Percentiles rank a stretch among this genome's conserved stretches.
phyloP scores from a whole-genome alignment of 2,113 vertebrate genomes.

The Psittacula cyanocephala region DNA sequence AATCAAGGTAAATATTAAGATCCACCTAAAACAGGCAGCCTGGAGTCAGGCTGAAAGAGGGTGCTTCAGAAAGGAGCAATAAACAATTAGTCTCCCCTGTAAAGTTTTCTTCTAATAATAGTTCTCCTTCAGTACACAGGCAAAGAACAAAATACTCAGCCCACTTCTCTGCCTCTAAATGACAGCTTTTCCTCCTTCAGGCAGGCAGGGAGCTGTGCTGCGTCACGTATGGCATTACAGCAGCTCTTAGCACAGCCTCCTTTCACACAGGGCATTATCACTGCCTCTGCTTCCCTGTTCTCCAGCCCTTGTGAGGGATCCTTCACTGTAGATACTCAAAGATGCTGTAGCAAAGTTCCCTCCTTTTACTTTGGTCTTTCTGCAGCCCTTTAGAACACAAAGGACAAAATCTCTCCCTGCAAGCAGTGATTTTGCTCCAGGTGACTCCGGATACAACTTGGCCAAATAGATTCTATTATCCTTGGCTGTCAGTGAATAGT shows the following conservation, averaged over 20 bases:
- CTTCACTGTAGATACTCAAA: not conserved
- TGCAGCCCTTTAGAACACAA: not conserved
- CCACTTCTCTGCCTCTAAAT: not conserved
- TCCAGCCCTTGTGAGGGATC: not conserved
- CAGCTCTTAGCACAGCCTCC: not conserved
- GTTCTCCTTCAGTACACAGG: not conserved
- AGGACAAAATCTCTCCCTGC: not conserved
- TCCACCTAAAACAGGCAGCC: not conserved
- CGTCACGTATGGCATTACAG: not conserved
- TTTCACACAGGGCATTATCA: not conserved
- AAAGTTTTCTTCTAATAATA: not conserved
- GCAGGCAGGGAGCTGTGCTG: not conserved
- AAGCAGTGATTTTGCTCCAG: not conserved
- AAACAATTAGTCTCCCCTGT: not conserved
- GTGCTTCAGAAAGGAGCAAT: conserved; percentile 1
- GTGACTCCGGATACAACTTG: not conserved
- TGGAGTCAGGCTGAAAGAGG: not conserved
- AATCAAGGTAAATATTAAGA: not conserved
- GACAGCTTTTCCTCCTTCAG: not conserved
- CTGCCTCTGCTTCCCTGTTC: not conserved
- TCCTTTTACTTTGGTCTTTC: not conserved
- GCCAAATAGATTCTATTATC: not conserved
- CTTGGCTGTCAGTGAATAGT: not conserved
- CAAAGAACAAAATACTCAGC: not conserved
- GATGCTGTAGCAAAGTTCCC: not conserved